Percentiles rank a stretch among this genome's conserved stretches.
Conservation (phyloP, 2,797 vertebrate species). For the Micrastur ruficollis region DNA sequence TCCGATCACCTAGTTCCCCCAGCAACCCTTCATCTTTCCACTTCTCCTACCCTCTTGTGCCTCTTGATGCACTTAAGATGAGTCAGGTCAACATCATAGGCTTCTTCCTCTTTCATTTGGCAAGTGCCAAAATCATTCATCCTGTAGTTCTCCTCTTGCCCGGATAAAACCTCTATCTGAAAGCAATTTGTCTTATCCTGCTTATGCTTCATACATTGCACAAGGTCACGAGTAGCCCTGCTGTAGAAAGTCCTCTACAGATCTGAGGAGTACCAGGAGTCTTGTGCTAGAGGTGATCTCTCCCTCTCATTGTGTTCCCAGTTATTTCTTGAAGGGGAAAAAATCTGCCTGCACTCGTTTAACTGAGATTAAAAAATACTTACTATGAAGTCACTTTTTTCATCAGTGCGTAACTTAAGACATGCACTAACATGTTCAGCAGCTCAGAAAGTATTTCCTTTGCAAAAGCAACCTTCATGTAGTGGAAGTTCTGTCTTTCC, state of each 20-base stretch:
- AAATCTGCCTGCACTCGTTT: constrained; percentile 37
- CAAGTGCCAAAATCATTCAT: neutral
- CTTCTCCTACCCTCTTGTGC: neutral
- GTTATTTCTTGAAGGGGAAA: constrained; percentile 28
- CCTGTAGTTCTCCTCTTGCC: neutral
- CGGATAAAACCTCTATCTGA: neutral
- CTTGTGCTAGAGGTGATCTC: neutral
- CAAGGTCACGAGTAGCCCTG: neutral
- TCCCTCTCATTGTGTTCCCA: neutral
- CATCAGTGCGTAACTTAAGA: constrained; percentile 3
- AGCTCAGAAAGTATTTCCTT: constrained; percentile 46
- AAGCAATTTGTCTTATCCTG: neutral
- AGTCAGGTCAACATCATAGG: neutral
- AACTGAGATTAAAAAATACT: constrained; percentile 38
- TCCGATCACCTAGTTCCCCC: neutral
- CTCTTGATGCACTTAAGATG: neutral
- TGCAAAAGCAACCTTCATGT: neutral
- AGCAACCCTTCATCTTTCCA: neutral
- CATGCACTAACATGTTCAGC: constrained; percentile 19
- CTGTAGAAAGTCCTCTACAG: neutral
- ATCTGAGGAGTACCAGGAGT: neutral
- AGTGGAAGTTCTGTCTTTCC: constrained; percentile 54
- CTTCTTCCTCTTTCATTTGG: neutral
- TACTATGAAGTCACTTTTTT: constrained; percentile 53
- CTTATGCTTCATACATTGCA: neutral